Evolutionary conservation across 2,797 vertebrate genomes (phyloP), one percentile per base, ranked within the genome.

Genomic region (Onychomys leucogaster): DNA sequence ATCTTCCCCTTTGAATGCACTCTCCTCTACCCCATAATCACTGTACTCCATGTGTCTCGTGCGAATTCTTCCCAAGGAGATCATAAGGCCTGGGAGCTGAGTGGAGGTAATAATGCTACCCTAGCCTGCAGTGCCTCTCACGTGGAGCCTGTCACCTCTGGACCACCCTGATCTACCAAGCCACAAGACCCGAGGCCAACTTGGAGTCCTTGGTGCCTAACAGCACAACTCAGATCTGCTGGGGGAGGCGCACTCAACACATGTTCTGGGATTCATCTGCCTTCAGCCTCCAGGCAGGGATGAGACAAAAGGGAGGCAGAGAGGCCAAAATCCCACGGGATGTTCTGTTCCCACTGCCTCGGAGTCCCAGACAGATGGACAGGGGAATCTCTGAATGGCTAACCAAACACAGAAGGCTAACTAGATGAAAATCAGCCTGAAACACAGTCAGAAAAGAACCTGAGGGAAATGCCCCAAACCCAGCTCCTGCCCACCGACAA

Each of bases 341-440:
- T 63, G n/a, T 37, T 89, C 83, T 90, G 59, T 90, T 88, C 93
- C 92, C 89, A 76, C 65, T 86, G 59, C 92, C 83, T 89, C 95
- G 71, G 91, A 94, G 63, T 88, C 91, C 67, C 91, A 75, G 65
- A 88, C 94, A 96, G 89, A 96, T 10, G 37, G 63, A 94, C 34
- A 14, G 21, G 83, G 59, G n/a, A 32, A 91, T 87, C 94, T 96
- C 95, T 94, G 89, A 95, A 86, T 93, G 69, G 96, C 82, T 92
- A 92, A 96, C 90, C 65, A 94, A 89, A 86, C 80, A 86, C 83
- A 94, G 73, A 95, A 85, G 61, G 92, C 89, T 61, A 84, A 65
- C 89, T 78, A 81, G 89, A 95, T 32, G 49, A 46, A 94, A 94
- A 82, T 87, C 37, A 25, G 84, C 94, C 49, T 19, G 75, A 71